A percentile compares a stretch with the other conserved stretches of the same genome.
Evolutionary conservation across 2,888 invertebrate species (phyloP).

Genomic region (Bruchidius siliquastri): DNA sequence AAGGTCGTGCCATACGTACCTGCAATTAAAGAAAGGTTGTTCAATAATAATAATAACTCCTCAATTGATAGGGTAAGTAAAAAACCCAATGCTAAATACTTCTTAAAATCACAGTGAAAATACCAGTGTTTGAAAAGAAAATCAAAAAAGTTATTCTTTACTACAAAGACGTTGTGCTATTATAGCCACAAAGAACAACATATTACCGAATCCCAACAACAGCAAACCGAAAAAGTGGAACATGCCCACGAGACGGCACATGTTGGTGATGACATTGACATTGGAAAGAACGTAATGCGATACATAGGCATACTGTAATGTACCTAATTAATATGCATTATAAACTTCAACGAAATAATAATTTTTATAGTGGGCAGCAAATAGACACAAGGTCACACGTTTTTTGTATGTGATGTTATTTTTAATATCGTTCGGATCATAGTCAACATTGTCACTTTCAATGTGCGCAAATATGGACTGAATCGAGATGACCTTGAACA

Average conservation of each 20-base stretch:
- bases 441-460: constrained; percentile 6
- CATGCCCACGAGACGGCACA: not conserved
- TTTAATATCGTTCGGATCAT: constrained; percentile 4
- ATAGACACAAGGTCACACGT: constrained; percentile 11
- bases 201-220: not conserved
- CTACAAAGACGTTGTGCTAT: no score
- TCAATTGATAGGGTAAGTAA: no score
- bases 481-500: not conserved
- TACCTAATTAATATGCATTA: constrained; percentile 8
- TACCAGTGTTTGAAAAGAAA: no score
- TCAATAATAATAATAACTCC: no score
- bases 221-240: not conserved
- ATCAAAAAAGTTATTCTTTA: no score
- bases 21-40: not conserved
- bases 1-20: not conserved
- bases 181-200: no score
- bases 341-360: constrained; percentile 8
- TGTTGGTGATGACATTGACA: constrained; percentile 10
- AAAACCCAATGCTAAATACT: no score
- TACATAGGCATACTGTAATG: not conserved
- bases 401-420: constrained; percentile 3
- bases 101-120: no score
- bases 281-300: constrained; percentile 5
- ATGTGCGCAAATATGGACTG: not conserved
- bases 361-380: constrained; percentile 7